These are phyloP conservation scores for Eptatretus burgeri DNA, from an alignment of 2,113 vertebrate genomes.

Conservation along the genomic window DNA sequence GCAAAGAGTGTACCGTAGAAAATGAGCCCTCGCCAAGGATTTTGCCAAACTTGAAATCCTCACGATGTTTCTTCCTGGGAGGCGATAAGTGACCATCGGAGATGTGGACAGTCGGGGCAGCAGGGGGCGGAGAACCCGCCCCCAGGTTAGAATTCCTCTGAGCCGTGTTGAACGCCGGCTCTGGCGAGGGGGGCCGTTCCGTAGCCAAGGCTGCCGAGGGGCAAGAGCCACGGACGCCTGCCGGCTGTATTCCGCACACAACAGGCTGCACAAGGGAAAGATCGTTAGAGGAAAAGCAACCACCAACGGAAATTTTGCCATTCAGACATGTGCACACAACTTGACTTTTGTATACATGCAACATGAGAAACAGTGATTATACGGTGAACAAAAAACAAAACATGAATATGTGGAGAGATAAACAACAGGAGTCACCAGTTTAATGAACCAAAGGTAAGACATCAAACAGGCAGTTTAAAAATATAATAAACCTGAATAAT, in stretches of 20 bases:
- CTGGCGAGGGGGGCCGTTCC: not conserved
- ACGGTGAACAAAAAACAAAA: too few relatives aligned
- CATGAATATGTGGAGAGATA: too few relatives aligned
- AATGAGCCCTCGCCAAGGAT: slow-evolving; percentile 95
- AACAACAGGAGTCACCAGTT: too few relatives aligned
- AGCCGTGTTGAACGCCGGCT: not conserved
- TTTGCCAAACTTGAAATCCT: slow-evolving; percentile 88
- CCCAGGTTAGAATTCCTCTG: not conserved
- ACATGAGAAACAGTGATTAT: too few relatives aligned
- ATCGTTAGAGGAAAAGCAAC: too few relatives aligned
- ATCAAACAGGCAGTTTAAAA: too few relatives aligned
- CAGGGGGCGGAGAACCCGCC: slow-evolving; percentile 4
- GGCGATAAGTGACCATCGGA: slow-evolving; percentile 19
- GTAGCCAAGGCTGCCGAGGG: not conserved
- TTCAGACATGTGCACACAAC: too few relatives aligned
- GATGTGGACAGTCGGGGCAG: slow-evolving; percentile 12
- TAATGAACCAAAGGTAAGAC: too few relatives aligned
- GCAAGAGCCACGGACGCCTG: not conserved
- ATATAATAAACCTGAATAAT: too few relatives aligned
- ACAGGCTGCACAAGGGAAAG: not conserved
- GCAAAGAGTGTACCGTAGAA: slow-evolving; percentile 23
- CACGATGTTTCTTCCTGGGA: slow-evolving; percentile 73
- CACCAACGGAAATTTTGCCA: too few relatives aligned
- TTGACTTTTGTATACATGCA: too few relatives aligned
- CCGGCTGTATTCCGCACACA: slow-evolving; percentile 2